Evolutionary conservation across 2,113 vertebrate species (phyloP).

Genomic region (Carassius carassius): DNA sequence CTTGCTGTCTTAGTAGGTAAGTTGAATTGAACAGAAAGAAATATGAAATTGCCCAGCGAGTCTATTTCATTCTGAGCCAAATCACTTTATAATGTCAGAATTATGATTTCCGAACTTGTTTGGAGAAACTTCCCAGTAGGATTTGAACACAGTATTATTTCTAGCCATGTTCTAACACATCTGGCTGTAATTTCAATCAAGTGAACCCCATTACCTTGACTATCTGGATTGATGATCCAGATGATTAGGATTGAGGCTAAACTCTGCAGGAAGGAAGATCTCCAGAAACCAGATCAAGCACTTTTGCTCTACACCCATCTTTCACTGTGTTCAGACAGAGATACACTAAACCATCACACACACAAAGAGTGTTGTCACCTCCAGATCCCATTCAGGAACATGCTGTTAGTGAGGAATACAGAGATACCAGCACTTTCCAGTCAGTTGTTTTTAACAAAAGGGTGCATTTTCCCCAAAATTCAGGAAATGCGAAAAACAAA

Average conservation of each 20-base stretch:
- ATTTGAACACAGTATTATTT: background rate
- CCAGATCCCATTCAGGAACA: slow-evolving; percentile 39
- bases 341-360: slow-evolving; percentile 3
- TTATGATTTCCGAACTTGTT: background rate
- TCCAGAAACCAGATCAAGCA: background rate
- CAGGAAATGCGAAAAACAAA: background rate
- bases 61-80: background rate
- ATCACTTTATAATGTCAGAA: background rate
- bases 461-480: background rate
- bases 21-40: background rate
- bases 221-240: background rate
- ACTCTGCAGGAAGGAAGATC: background rate
- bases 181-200: background rate
- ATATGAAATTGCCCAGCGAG: background rate
- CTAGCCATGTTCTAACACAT: background rate
- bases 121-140: background rate
- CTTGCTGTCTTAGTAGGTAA: background rate
- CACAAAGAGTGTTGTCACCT: slow-evolving; percentile 33
- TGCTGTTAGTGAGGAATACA: slow-evolving; percentile 46
- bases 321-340: background rate
- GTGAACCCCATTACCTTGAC: background rate
- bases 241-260: background rate
- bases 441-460: slow-evolving; percentile 27
- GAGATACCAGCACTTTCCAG: slow-evolving; percentile 4
- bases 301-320: background rate